A percentile compares a stretch with the other conserved stretches of the same genome.
These are phyloP conservation scores for Pagetopsis macropterus DNA, from an alignment of 2,797 vertebrate species.

Conservation along the genomic window DNA sequence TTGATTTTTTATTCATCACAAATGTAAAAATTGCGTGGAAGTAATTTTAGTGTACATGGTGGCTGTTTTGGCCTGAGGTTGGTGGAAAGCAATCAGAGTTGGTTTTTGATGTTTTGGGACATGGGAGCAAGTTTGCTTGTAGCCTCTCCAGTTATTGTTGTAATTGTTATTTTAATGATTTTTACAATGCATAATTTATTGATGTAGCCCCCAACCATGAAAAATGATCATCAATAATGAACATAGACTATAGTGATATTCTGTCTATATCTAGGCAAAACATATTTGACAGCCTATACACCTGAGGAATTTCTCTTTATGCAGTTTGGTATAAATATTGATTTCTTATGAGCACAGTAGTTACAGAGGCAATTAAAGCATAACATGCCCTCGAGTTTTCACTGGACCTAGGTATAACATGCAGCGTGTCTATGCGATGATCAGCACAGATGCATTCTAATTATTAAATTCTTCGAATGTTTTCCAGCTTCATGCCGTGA, in stretches of 20 bases:
- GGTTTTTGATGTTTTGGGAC: background rate
- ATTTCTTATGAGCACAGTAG: slow-evolving; percentile 4
- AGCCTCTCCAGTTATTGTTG: background rate
- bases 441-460: slow-evolving; percentile 6
- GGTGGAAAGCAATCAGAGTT: background rate
- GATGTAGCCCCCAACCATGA: background rate
- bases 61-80: background rate
- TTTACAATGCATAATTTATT: background rate
- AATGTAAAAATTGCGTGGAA: slow-evolving; percentile 6
- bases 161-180: background rate
- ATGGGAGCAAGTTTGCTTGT: background rate
- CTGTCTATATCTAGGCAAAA: background rate
- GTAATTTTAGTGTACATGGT: background rate
- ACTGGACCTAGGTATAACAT: background rate
- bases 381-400: background rate
- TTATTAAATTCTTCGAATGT: background rate
- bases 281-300: background rate
- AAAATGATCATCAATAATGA: background rate
- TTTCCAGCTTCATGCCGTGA: slow-evolving; percentile 4
- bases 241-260: background rate
- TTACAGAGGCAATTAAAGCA: slow-evolving; percentile 16
- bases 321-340: slow-evolving; percentile 13
- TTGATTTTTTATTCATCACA: background rate
- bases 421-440: background rate
- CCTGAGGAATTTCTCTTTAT: slow-evolving; percentile 14